Percentiles rank a stretch among this genome's conserved stretches.
Conservation (phyloP, 2,888 invertebrate genomes). For the Helobdella robusta region DNA sequence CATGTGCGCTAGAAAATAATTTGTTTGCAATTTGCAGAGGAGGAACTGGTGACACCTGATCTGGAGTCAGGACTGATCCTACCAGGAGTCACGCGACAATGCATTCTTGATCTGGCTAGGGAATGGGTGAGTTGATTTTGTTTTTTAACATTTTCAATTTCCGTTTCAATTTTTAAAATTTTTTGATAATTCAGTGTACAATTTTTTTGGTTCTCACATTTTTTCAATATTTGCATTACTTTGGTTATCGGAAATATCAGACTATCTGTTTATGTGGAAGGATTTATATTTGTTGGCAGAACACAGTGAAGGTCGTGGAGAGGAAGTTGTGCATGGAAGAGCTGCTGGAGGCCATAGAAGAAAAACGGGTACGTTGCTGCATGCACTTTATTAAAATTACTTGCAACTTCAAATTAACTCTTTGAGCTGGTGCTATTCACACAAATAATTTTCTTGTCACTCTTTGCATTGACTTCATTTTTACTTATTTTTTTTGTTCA, state of each 20-base stretch:
- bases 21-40: conserved; percentile 61
- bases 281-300: no score
- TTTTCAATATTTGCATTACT: no score
- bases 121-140: conserved; percentile 60
- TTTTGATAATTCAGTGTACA: no score
- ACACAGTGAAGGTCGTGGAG: conserved; percentile 62
- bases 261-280: no score
- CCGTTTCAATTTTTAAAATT: no score
- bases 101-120: conserved; percentile 66
- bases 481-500: not conserved
- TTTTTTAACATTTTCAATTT: no score
- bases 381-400: no score
- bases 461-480: not conserved
- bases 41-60: conserved; percentile 82
- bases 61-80: conserved; percentile 80
- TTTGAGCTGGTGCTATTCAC: no score
- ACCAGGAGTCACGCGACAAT: conserved; percentile 84
- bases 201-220: no score
- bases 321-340: conserved; percentile 68
- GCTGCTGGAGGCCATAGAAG: conserved; percentile 62
- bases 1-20: no score
- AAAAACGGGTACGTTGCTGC: conserved; percentile 74
- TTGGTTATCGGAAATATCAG: no score
- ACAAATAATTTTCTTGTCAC: not conserved
- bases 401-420: no score